Base-by-base conservation (phyloP, 1,140 invertebrate genomes). In the Pseudobourletiella spinata region DNA sequence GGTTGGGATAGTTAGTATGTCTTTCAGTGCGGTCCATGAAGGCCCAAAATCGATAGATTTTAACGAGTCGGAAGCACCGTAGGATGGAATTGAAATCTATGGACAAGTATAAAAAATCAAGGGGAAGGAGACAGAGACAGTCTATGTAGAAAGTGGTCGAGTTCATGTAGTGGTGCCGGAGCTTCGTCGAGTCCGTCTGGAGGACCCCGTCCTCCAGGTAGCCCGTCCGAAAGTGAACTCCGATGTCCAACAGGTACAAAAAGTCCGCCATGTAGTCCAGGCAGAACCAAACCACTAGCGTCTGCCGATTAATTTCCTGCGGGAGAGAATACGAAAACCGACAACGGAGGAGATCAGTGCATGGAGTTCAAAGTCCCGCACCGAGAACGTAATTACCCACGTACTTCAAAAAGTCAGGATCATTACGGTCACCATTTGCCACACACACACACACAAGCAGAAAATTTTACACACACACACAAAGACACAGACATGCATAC, bases 101-200 rank as follows among this genome's bases (percentile, higher is more conserved):
- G 73, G 94, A 97, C 71, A 98, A 81, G 78, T 98, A 98, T 70
- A 98, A 85, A 80, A 96, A 95, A 81, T 98, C 95, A 73, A 98
- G 81, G 64, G 95, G 95, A 73, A 98, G 79, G 73, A 98, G 83
- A 81, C 94, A 98, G 74, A 98, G 82, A 78, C 91, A 95, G 82
- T 98, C 95, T 76, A 98, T 92, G 82, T 99, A 98, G 81, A 98
- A 98, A 48, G 88, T 92, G 56, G 94, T 98, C 67, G 92, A 95
- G 80, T 98, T 98, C 87, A 96, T 95, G 77, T 99, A 98, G 76
- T 98, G 93, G 70, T 92, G 87, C 55, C 94, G 83, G 60, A 98
- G 78, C 76, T 96, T 96, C 2, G 84, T 84, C 24, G 91, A 83
- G 77, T 98, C 93, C 28, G 94, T 98, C 51, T 98, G 95, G 61